phyloP scores from a whole-genome alignment of 2,113 vertebrate species.

The Syngnathus floridae region DNA sequence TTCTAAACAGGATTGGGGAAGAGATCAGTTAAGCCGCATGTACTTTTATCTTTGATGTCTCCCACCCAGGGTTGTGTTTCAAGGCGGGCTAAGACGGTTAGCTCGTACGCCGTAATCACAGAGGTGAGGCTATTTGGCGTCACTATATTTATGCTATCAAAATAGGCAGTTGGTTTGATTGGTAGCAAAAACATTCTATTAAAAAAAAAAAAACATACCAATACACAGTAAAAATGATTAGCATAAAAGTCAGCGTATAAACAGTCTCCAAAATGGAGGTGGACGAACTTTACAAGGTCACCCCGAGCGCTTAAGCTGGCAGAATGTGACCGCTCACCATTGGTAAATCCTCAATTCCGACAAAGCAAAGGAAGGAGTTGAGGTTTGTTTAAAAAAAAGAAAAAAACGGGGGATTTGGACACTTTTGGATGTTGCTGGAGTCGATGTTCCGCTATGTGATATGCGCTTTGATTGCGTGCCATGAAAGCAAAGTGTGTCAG shows the following conservation, averaged over 20 bases:
- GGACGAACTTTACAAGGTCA: neutral
- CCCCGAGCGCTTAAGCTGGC: neutral
- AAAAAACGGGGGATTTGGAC: neutral
- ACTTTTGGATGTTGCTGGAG: neutral
- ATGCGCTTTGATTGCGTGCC: conserved; percentile 20
- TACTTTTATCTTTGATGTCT: conserved; percentile 52
- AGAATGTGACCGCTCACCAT: neutral
- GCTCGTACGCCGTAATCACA: conserved; percentile 36
- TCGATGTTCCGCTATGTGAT: neutral
- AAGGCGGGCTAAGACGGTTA: conserved; percentile 41
- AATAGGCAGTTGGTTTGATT: neutral
- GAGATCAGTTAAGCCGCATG: conserved; percentile 50
- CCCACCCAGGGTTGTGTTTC: conserved; percentile 49
- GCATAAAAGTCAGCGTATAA: neutral
- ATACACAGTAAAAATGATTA: too few relatives aligned
- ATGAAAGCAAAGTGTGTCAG: conserved; percentile 1
- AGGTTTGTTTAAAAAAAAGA: neutral
- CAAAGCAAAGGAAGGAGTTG: neutral
- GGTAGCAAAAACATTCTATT: neutral
- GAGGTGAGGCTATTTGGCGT: conserved; percentile 14
- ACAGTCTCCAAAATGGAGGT: neutral
- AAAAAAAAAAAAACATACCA: too few relatives aligned
- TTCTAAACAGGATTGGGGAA: conserved; percentile 49
- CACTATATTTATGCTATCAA: neutral
- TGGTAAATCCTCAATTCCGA: neutral